Base-by-base conservation (phyloP, 2,113 vertebrate species). In the Scytalopus superciliaris region DNA sequence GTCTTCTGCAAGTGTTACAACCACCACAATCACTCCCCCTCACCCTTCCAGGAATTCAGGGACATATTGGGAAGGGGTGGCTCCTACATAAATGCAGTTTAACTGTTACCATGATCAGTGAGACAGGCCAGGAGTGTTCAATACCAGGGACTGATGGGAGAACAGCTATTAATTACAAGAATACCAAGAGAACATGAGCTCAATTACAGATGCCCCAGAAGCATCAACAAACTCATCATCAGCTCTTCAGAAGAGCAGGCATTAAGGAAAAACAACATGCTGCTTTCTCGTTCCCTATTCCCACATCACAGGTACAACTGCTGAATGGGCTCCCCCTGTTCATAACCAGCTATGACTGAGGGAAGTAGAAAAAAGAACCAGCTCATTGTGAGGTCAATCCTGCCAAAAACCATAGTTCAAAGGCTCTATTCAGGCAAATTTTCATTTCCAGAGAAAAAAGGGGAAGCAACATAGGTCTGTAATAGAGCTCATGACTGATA, bases 131-230 rank as follows among this genome's bases (percentile, higher is more conserved):
- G 56, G 21, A 59, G 75, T 39, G 21, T 35, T 93, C 50, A 75
- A 35, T 42, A 67, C 21, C n/a, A 87, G 57, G 1, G 1, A 64
- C 35, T n/a, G 70, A 79, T 30, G 24, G 84, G 35, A 72, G 19
- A 94, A 84, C 28, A 78, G 35, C 24, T 89, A 60, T 18, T 85
- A 66, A n/a, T 88, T 57, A 83, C 23, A 90, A 57, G 42, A 84
- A 24, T 23, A 62, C 50, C 37, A 82, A 79, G 10, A 44, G 42
- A 75, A 92, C 7, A 17, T 39, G 44, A 87, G 47, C 53, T 74
- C 56, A 72, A 52, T 77, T 59, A 59, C 73, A 64, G 66, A 91
- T 75, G 66, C 57, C 62, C 84, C 24, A 56, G 33, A 75, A 81
- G 15, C 35, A 92, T 56, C 1, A 4, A 86, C 39, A 81, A 84